Conservation (phyloP, 2,113 vertebrate genomes). For the Patagioenas fasciata region DNA sequence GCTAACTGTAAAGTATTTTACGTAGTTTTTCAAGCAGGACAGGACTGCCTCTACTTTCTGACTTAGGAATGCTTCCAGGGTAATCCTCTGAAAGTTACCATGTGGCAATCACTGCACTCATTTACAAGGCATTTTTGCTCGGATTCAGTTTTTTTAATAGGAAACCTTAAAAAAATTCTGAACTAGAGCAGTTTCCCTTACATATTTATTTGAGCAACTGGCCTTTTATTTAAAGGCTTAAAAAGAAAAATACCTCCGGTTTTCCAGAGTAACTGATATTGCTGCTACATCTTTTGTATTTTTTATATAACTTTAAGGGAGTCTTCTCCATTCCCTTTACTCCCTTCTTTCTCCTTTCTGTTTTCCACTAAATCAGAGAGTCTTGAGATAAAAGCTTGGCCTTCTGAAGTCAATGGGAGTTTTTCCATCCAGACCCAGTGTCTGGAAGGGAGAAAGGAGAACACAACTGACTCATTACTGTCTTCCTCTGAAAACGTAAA, state of each 20-base stretch:
- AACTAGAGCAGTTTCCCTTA: neutral
- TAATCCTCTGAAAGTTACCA: neutral
- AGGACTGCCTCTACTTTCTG: neutral
- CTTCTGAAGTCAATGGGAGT: neutral
- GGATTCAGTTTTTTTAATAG: neutral
- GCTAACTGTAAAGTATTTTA: neutral
- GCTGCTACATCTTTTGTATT: neutral
- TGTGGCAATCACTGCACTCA: neutral
- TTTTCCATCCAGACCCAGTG: neutral
- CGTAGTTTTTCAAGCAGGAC: neutral
- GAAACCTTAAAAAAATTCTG: neutral
- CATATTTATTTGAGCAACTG: neutral
- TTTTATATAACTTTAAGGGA: neutral
- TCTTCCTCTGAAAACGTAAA: neutral
- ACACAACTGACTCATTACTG: neutral
- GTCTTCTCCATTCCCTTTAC: neutral
- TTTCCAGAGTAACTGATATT: neutral
- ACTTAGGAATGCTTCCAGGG: neutral
- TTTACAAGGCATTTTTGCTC: neutral
- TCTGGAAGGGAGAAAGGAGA: slow-evolving; percentile 17
- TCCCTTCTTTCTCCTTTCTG: neutral
- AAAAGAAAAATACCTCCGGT: neutral
- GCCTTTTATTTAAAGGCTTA: neutral
- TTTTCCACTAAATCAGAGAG: neutral
- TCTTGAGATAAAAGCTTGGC: neutral